Base-by-base conservation (phyloP, 2,797 vertebrate genomes). In the Anabas testudineus region DNA sequence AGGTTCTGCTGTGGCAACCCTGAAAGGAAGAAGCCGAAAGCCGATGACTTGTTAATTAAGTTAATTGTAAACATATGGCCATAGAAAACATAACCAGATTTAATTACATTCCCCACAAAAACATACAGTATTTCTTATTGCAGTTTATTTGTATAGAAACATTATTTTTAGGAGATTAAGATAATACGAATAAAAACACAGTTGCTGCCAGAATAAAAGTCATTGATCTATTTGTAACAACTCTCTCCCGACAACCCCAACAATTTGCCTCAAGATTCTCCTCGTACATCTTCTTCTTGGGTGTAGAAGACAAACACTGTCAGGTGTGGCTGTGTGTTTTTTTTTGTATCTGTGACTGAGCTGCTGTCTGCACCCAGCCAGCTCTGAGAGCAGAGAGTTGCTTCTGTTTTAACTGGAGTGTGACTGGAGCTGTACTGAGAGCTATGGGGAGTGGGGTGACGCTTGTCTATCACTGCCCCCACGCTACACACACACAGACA, bases 391-490 rank as follows among this genome's bases (percentile, higher is more conserved):
- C 69, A 61, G 71, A 36, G 67, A 59, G 59, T 63, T 64, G 79
- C 80, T 83, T 78, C 83, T 74, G 82, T 82, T 88, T 88, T 80
- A 88, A 90, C 71, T 88, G 83, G 79, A 91, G 80, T 87, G 88
- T 91, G 90, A 92, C 86, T 84, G 78, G 81, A 78, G 69, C 72
- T 85, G 76, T 76, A 84, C 80, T 80, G 78, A 63, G 78, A 88
- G 68, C 77, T 58, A 41, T 70, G 60, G 75, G 73, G 52, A 51
- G 64, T 67, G 39, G 49, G 30, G 47, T 19, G 52, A 19, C 37
- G 53, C 68, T 70, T 60, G 59, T 74, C 48, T 68, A 43, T 68
- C 73, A 68, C 26, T 41, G 19, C 56, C 47, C 36, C 59, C 71
- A 71, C 74, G 70, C 69, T 41, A 2, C 59, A 34, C 57, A 57